phyloP scores from a whole-genome alignment of 2,113 vertebrate genomes.

The Calypte anna region DNA sequence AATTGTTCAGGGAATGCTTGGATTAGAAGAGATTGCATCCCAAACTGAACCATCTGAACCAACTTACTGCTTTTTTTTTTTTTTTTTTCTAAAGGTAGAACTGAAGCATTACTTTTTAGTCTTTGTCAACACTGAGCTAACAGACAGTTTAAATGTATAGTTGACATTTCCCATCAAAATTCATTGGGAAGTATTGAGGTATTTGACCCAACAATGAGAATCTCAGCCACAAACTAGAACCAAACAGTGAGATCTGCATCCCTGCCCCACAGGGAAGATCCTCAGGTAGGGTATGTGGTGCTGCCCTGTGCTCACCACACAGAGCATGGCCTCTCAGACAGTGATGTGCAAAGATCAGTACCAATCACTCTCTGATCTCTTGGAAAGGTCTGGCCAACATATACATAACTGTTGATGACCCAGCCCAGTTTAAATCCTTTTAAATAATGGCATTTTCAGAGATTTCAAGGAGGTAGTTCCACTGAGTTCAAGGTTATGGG shows the following conservation, averaged over 20 bases:
- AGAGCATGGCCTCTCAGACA: background rate
- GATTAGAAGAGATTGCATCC: background rate
- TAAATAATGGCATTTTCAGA: fast-evolving
- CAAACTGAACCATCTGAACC: background rate
- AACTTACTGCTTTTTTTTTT: background rate
- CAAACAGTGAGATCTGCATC: fast-evolving
- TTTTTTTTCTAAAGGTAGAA: background rate
- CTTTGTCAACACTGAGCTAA: background rate
- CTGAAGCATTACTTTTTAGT: background rate
- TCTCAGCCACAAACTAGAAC: background rate
- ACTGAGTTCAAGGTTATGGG: background rate
- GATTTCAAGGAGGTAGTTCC: background rate
- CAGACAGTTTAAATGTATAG: background rate
- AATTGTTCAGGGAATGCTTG: background rate
- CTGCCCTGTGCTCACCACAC: background rate
- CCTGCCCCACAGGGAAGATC: fast-evolving
- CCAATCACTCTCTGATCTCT: background rate
- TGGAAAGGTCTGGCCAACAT: background rate
- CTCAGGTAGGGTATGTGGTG: fast-evolving
- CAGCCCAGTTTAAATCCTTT: background rate
- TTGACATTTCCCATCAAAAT: background rate
- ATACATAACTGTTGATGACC: background rate
- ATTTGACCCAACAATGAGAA: background rate
- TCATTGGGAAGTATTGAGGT: fast-evolving
- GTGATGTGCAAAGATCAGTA: background rate